These are phyloP conservation scores for Suricata suricatta DNA, from an alignment of 2,113 vertebrate species.

Conservation along the genomic window DNA sequence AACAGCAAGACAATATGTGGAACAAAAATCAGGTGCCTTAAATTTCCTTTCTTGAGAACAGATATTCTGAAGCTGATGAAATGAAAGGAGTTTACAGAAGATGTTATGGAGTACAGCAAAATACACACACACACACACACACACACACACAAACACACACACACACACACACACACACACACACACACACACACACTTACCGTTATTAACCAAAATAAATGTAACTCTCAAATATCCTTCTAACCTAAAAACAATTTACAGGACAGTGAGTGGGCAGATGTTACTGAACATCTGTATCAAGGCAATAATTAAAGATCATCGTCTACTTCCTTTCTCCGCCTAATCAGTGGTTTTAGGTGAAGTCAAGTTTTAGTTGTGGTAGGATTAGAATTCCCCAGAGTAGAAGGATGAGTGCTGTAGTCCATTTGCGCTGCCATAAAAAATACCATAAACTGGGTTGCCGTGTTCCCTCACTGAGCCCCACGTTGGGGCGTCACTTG, in stretches of 20 bases:
- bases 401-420: not conserved
- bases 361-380: not conserved
- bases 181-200: not conserved
- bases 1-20: not conserved
- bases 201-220: not conserved
- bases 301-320: not conserved
- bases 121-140: not conserved
- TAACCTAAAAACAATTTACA: not conserved
- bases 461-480: too few species aligned
- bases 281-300: not conserved
- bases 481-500: too few species aligned
- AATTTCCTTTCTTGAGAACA: not conserved
- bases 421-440: not conserved
- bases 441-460: not conserved
- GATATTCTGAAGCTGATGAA: not conserved
- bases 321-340: not conserved
- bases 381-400: conserved; percentile 14
- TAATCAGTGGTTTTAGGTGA: not conserved
- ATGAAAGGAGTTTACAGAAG: not conserved
- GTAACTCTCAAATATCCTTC: not conserved
- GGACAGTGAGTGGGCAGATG: not conserved
- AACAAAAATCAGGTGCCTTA: not conserved
- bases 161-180: not conserved
- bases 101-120: not conserved
- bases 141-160: not conserved